Percentiles rank a stretch among this genome's conserved stretches.
Conservation (phyloP, 2,113 vertebrate species). For the Odocoileus hemionus region DNA sequence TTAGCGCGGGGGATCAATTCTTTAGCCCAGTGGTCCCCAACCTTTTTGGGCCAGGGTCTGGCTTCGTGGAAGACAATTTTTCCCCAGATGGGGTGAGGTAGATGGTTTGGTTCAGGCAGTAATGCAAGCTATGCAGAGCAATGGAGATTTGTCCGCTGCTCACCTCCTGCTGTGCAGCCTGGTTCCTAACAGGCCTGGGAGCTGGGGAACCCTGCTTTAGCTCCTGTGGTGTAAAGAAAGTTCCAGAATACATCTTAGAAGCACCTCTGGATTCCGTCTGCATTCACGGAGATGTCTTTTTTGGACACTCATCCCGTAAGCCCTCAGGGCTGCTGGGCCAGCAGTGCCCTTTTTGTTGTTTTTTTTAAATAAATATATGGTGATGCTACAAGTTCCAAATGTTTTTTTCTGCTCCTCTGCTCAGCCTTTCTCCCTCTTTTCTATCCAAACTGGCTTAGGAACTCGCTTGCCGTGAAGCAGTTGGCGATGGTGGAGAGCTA, state of each 20-base stretch:
- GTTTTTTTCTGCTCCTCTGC: background rate
- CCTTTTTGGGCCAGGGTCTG: background rate
- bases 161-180: rapidly evolving
- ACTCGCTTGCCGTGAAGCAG: background rate
- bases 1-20: background rate
- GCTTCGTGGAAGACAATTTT: background rate
- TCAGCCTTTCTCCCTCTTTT: background rate
- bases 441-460: background rate
- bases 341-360: background rate
- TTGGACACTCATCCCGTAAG: background rate
- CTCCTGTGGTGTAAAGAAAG: background rate
- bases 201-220: background rate
- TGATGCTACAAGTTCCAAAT: background rate
- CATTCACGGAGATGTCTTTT: background rate
- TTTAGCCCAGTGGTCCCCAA: background rate
- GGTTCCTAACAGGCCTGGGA: background rate
- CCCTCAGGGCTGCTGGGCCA: too few relatives aligned
- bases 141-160: background rate
- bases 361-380: background rate
- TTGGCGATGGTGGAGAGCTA: background rate
- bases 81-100: background rate
- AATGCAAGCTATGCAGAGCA: background rate
- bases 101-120: background rate
- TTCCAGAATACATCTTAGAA: background rate
- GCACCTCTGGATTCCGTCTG: background rate